Evolutionary conservation across 1,140 invertebrate genomes (phyloP).

Genomic region (Pachyrhynchus sulphureomaculatus): DNA sequence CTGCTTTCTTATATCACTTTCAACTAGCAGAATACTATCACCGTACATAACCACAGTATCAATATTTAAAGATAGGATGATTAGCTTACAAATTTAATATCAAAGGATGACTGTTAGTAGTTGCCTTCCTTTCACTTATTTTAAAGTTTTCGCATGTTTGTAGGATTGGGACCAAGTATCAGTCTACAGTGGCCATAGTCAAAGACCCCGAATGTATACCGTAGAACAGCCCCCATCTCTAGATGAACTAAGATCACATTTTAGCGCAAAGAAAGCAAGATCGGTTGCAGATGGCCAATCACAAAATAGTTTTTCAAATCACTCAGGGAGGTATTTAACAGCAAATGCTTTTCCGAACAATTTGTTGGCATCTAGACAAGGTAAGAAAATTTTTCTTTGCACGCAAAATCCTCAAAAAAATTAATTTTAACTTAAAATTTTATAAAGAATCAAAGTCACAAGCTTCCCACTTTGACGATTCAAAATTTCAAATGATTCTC

Average conservation of each 20-base stretch:
- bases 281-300: constrained; percentile 83
- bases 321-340: constrained; percentile 72
- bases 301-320: constrained; percentile 80
- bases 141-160: background rate
- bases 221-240: constrained; percentile 62
- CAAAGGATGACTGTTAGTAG: too few relatives aligned
- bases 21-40: too few relatives aligned
- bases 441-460: too few relatives aligned
- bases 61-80: too few relatives aligned
- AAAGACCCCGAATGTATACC: constrained; percentile 78
- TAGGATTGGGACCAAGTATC: constrained; percentile 92
- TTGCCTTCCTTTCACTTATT: too few relatives aligned
- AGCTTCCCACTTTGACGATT: too few relatives aligned
- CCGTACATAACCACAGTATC: too few relatives aligned
- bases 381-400: constrained; percentile 55
- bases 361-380: constrained; percentile 75
- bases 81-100: too few relatives aligned
- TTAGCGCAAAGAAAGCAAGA: constrained; percentile 59
- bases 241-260: constrained; percentile 67
- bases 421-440: too few relatives aligned
- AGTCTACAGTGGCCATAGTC: constrained; percentile 85
- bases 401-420: too few relatives aligned
- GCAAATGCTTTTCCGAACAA: constrained; percentile 69
- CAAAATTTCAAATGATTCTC: too few relatives aligned
- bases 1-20: too few relatives aligned